Base-by-base conservation (phyloP, 2,888 invertebrate species). In the Melieria omissa region DNA sequence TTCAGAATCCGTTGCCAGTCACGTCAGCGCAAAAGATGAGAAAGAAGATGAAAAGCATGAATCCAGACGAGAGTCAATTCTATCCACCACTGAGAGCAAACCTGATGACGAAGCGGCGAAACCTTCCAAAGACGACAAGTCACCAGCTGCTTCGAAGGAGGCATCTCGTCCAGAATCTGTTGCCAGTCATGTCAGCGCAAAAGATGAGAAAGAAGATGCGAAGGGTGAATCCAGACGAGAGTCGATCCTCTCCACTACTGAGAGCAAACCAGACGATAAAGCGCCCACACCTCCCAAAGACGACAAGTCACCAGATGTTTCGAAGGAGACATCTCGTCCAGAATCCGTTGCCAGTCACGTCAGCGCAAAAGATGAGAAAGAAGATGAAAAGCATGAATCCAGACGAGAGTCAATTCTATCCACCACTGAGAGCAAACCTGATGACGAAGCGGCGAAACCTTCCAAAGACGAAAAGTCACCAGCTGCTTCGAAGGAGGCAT, bases 311-410 rank as follows among this genome's bases (percentile, higher is more conserved):
- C 29, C 2, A 29, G 2, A 2, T 29, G 29, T 3, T 29, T 29
- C 29, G 64, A 62, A 45, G 42, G 84, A 80, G 29, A 78, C 80
- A 12, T 82, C 85, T 0, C 83, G 83, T 16, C 83, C 82, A 1
- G 73, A 76, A 4, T 80, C 82, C 0, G 74, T 60, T 41, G 45
- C 44, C 4, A 74, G 71, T 46, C 74, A 74, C n/a, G 46, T 64
- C 14, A 66, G 71, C 42, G 29, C 45, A 7, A 64, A 46, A 42
- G 70, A 70, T 42, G 74, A 74, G 8, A 72, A 65, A 47, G 71
- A 71, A 42, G 16, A 16, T 16, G 16, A 1, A 2, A 29, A 1
- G 29, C 49, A 9, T 0, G 71, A 61, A 42, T 67, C 66, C 47
- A 61, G 63, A 42, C 65, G 55, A 10, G 65, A 73, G 52, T 74